phyloP scores from a whole-genome alignment of 2,888 invertebrate genomes.

The Rambutsinella grinnellia region DNA sequence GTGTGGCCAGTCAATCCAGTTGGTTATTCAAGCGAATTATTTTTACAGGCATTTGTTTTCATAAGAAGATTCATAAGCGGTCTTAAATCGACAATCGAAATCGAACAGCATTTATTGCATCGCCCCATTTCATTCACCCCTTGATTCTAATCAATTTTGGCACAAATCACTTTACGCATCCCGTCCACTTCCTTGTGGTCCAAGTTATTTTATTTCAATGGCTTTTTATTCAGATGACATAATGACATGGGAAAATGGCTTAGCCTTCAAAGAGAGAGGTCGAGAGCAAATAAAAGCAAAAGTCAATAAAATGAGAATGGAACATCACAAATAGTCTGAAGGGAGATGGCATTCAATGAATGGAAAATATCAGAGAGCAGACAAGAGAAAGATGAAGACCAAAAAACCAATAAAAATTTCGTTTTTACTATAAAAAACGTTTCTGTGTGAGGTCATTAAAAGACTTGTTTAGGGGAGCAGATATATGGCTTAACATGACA shows the following conservation, averaged over 20 bases:
- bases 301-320: background rate
- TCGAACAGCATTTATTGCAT: background rate
- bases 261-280: background rate
- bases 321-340: background rate
- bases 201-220: background rate
- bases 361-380: constrained; percentile 9
- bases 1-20: constrained; percentile 2
- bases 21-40: too few species aligned
- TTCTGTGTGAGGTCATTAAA: constrained; percentile 26
- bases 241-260: background rate
- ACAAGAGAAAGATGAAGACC: constrained; percentile 19
- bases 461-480: constrained; percentile 20
- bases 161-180: constrained; percentile 8
- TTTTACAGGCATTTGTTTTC: background rate
- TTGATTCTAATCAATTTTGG: background rate
- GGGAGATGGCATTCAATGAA: background rate
- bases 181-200: background rate
- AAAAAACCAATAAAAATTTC: constrained; percentile 18
- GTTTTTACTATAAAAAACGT: background rate
- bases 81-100: background rate
- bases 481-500: background rate
- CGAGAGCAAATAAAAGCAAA: background rate
- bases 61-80: too few species aligned
- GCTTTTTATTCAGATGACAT: background rate
- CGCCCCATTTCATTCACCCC: background rate